These are phyloP conservation scores for Timema cristinae DNA, from an alignment of 2,888 invertebrate species.

Conservation along the genomic window DNA sequence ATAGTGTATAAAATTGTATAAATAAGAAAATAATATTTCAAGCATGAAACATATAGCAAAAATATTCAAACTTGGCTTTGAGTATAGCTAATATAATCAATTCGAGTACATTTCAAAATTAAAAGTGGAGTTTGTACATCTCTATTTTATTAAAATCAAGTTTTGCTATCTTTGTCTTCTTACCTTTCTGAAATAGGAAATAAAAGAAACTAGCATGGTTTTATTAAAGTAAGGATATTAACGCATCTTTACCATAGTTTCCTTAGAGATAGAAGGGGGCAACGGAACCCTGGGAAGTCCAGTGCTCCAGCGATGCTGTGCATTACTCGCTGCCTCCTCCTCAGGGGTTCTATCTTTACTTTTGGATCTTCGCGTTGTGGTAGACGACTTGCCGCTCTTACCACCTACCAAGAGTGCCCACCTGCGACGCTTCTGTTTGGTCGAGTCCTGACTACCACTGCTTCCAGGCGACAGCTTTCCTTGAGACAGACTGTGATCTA, in stretches of 20 bases:
- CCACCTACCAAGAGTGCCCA: slow-evolving; percentile 68
- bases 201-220: no score
- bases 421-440: slow-evolving; percentile 46
- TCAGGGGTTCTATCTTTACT: slow-evolving; percentile 56
- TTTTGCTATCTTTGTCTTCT: no score
- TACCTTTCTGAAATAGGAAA: no score
- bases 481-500: no score
- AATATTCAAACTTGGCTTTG: no score
- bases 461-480: not conserved
- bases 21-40: no score
- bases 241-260: slow-evolving; percentile 63
- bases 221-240: not conserved
- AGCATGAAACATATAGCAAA: no score
- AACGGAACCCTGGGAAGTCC: slow-evolving; percentile 65
- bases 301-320: slow-evolving; percentile 64
- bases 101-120: no score
- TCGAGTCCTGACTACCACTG: slow-evolving; percentile 11
- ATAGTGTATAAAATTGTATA: no score
- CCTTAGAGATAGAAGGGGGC: slow-evolving; percentile 73
- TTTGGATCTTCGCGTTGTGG: slow-evolving; percentile 48
- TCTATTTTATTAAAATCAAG: no score
- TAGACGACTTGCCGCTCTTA: slow-evolving; percentile 43
- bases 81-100: no score
- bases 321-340: slow-evolving; percentile 15
- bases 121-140: no score